Percentiles rank a stretch among this genome's conserved stretches.
Evolutionary conservation across 2,888 invertebrate genomes (phyloP).

Genomic region (Subacronicta megacephala): DNA sequence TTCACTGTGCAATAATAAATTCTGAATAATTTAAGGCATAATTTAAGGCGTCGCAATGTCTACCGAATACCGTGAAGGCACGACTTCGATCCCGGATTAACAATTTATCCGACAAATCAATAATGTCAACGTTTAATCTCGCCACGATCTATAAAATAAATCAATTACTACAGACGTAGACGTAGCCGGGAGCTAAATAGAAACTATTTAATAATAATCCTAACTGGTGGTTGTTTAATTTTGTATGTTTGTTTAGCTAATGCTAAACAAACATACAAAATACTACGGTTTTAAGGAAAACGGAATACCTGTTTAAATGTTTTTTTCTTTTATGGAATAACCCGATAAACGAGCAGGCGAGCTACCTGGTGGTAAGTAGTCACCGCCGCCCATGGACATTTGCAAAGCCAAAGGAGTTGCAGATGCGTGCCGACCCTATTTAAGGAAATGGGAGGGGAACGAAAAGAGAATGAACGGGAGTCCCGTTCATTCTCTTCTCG

Average conservation of each 20-base stretch:
- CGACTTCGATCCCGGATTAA: constrained; percentile 41
- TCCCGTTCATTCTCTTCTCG: too few relatives aligned
- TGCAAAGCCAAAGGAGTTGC: too few relatives aligned
- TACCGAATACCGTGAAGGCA: constrained; percentile 35
- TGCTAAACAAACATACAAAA: too few relatives aligned
- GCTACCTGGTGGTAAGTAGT: too few relatives aligned
- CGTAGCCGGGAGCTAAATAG: constrained; percentile 21
- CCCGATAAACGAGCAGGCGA: too few relatives aligned
- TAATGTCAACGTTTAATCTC: constrained; percentile 33
- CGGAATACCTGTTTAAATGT: too few relatives aligned
- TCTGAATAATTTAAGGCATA: constrained; percentile 7
- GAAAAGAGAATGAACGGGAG: too few relatives aligned
- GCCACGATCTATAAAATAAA: constrained; percentile 32
- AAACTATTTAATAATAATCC: constrained; percentile 22
- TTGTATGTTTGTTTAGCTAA: neutral
- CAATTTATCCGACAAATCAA: constrained; percentile 37
- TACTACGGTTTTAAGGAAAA: too few relatives aligned
- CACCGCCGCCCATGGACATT: too few relatives aligned
- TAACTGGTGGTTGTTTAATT: constrained; percentile 2
- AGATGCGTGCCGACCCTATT: too few relatives aligned
- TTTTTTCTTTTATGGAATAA: too few relatives aligned
- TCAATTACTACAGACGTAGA: constrained; percentile 23
- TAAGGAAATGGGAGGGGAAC: too few relatives aligned
- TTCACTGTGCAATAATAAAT: constrained; percentile 2
- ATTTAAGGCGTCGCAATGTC: constrained; percentile 8